Evolutionary conservation across 1,140 invertebrate species (phyloP).

Genomic region (Orius insidiosus): DNA sequence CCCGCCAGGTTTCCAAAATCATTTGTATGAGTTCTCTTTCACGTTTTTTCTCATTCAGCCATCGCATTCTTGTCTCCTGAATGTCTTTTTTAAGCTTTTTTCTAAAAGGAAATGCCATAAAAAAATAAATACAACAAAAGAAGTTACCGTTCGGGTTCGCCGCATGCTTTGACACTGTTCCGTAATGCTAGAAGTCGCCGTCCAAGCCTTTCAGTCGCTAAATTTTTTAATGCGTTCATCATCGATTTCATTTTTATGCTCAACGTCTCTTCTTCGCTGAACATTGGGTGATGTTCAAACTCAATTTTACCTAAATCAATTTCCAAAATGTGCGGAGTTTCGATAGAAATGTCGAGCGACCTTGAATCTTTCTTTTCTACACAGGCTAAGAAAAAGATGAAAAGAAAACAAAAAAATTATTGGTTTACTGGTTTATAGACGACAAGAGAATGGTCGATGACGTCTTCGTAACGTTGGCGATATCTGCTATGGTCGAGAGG

Average conservation of each 20-base stretch:
- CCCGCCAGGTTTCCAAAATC: slow-evolving; percentile 33
- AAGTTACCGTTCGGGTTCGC: background rate
- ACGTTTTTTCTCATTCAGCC: slow-evolving; percentile 27
- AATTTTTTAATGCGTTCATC: too few species aligned
- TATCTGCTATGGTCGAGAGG: slow-evolving; percentile 10
- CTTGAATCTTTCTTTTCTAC: background rate
- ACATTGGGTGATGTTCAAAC: slow-evolving; percentile 38
- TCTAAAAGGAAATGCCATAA: slow-evolving; percentile 8
- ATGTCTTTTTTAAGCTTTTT: slow-evolving; percentile 24
- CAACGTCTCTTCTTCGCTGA: slow-evolving; percentile 35
- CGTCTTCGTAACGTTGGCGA: slow-evolving; percentile 17
- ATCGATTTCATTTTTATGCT: slow-evolving; percentile 24
- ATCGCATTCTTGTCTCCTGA: slow-evolving; percentile 26
- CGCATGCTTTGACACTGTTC: background rate
- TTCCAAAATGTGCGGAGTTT: slow-evolving; percentile 22
- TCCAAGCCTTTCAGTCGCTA: background rate
- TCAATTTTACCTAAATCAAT: slow-evolving; percentile 32
- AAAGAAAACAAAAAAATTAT: background rate
- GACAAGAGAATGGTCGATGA: slow-evolving; percentile 1
- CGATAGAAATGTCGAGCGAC: slow-evolving; percentile 1
- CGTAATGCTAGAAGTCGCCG: background rate
- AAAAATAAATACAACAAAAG: too few species aligned
- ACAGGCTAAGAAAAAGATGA: slow-evolving; percentile 3
- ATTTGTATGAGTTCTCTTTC: slow-evolving; percentile 27
- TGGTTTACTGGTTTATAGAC: slow-evolving; percentile 16